A percentile compares a stretch with the other conserved stretches of the same genome.
These are phyloP conservation scores for Rhabdomys dilectus DNA, from an alignment of 2,113 vertebrate genomes.

Conservation along the genomic window DNA sequence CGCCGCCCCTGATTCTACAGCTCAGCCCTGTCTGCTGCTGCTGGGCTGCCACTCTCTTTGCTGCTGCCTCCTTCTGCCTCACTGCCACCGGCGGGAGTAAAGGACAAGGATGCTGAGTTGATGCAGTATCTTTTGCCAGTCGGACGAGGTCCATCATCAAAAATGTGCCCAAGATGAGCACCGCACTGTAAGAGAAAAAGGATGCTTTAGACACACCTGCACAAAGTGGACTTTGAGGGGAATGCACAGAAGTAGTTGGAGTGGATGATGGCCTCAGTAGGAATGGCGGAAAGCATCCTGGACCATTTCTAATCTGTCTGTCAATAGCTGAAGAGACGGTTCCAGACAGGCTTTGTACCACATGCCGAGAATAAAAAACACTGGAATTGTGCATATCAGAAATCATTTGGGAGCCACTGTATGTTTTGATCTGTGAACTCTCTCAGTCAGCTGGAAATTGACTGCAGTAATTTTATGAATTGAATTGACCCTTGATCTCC, in stretches of 20 bases:
- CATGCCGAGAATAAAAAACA: slow-evolving; percentile 70
- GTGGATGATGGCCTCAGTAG: not conserved
- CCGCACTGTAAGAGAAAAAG: slow-evolving; percentile 94
- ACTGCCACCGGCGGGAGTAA: slow-evolving; percentile 84
- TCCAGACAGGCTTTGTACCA: slow-evolving; percentile 62
- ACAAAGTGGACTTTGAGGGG: slow-evolving; percentile 17
- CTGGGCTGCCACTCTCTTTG: slow-evolving; percentile 19
- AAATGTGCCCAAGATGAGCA: slow-evolving; percentile 97
- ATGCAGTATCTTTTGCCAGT: slow-evolving; percentile 98
- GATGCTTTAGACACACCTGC: not conserved
- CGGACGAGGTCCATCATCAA: slow-evolving; percentile 96
- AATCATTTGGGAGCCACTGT: slow-evolving; percentile 71
- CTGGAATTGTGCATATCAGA: slow-evolving; percentile 70
- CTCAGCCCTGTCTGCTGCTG: slow-evolving; percentile 83
- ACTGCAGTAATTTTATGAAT: slow-evolving; percentile 74
- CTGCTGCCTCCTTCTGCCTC: slow-evolving; percentile 53
- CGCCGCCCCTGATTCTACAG: slow-evolving; percentile 76
- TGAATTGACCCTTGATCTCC: slow-evolving; percentile 68
- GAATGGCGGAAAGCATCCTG: slow-evolving; percentile 48
- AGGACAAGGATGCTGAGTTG: slow-evolving; percentile 95
- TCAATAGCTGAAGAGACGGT: slow-evolving; percentile 60
- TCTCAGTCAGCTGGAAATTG: slow-evolving; percentile 74
- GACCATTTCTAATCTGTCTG: slow-evolving; percentile 61
- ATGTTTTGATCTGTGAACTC: slow-evolving; percentile 65
- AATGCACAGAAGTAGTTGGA: not conserved